Percentiles rank a stretch among this genome's conserved stretches.
Conservation (phyloP, 2,888 invertebrate genomes). For the Lasioglossum pauxillum region DNA sequence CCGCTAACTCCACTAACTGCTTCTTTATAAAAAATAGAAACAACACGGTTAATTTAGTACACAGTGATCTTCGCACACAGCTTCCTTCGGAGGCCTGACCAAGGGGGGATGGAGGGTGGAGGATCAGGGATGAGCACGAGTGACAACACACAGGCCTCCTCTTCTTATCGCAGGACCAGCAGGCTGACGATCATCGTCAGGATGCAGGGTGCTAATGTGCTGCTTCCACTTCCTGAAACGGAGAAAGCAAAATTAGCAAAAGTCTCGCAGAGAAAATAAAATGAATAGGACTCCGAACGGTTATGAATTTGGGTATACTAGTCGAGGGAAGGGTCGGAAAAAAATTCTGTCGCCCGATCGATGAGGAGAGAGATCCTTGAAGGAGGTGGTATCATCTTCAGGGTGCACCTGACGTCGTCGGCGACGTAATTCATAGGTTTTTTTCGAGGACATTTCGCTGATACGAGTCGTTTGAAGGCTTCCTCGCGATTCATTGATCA, state of each 20-base stretch:
- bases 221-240: slow-evolving; percentile 61
- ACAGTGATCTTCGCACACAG: slow-evolving; percentile 59
- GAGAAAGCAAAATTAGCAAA: not conserved
- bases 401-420: slow-evolving; percentile 21
- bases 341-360: slow-evolving; percentile 21
- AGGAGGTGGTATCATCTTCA: slow-evolving; percentile 15
- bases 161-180: slow-evolving; percentile 73
- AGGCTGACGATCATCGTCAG: slow-evolving; percentile 68
- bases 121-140: slow-evolving; percentile 59
- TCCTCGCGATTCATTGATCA: slow-evolving; percentile 8
- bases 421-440: slow-evolving; percentile 35
- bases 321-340: not conserved
- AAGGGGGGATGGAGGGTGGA: not conserved
- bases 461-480: slow-evolving; percentile 12
- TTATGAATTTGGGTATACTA: not conserved
- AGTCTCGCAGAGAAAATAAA: not conserved
- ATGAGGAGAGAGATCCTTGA: slow-evolving; percentile 1
- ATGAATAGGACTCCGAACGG: not conserved
- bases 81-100: slow-evolving; percentile 27
- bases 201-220: slow-evolving; percentile 66
- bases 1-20: slow-evolving; percentile 65
- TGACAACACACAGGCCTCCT: slow-evolving; percentile 39
- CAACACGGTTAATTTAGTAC: slow-evolving; percentile 73
- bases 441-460: slow-evolving; percentile 32
- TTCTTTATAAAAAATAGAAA: slow-evolving; percentile 76